Evolutionary conservation across 1,140 invertebrate genomes (phyloP), one percentile per base, ranked within the genome.

Genomic region (Pseudoatta argentina): DNA sequence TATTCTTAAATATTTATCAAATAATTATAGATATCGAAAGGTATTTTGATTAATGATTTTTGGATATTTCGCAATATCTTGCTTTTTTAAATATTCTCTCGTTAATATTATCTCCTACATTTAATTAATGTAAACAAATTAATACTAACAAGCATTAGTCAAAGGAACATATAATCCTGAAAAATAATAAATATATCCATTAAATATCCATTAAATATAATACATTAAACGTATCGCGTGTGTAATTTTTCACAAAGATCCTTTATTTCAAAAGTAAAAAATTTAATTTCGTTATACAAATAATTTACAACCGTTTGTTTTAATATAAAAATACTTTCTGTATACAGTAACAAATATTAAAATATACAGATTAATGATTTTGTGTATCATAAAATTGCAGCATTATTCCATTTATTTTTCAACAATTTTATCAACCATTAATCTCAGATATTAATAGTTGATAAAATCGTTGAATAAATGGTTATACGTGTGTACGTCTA

Each of bases 291-390:
- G 7, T 61, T 27, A 76, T 2, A 44, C 24, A 39, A 21, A 57
- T 21, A 55, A 76, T 39, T 59, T 76, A 12, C 53, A 39, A 76
- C 3, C 39, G 57, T 24, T 44, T 44, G 8, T 76, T 76, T 61
- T 24, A 55, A 55, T 55, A 73, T 75, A 39, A 76, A 61, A 59
- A 14, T 59, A 3, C 0, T 59, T 18, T 39, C 6, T 57, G 18
- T 57, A 73, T 73, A 16, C n/a, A 73, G 0, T 7, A 57, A 3
- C n/a, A 75, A 34, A 59, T 39, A 59, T 75, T 39, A 75, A 75
- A 75, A 59, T n/a, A 44, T 10, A 34, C 1, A 1, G 2, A 4
- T 16, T 21, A 59, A 16, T 59, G 2, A 24, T 39, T 75, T 18
- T 59, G 21, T 44, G 8, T 39, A 10, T 6, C 12, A 55, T 12